Base-by-base conservation (phyloP, 2,797 vertebrate species). In the Gobio occitaniae region DNA sequence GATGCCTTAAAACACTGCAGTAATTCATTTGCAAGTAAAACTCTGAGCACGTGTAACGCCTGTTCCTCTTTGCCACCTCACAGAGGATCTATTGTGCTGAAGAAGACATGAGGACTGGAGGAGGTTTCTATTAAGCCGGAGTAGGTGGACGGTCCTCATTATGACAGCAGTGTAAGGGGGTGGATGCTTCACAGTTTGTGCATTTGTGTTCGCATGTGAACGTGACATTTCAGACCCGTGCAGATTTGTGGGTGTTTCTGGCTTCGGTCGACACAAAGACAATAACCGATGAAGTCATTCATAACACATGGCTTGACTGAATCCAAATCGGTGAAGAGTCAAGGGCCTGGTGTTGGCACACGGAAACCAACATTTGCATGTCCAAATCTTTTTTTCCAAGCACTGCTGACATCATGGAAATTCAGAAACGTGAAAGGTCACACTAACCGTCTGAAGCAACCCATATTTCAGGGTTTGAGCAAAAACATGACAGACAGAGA, bases 121-220 rank as follows among this genome's bases (percentile, higher is more conserved):
- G 76, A 63, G 77, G 77, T 65, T 47, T 65, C 59, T 19, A 32
- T 65, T 65, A 48, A 29, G 19, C 2, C 2, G 7, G 59, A 65
- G 77, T 48, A 78, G 77, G 76, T 65, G 76, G 77, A 78, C 38
- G 15, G 1, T 78, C 59, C 29, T 32, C 59, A 78, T 48, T 59
- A 78, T 78, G 41, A 44, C 54, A 61, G 72, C 54, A 61, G 36
- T 44, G 65, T 48, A 29, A 78, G 76, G 61, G 59, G 59, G 59
- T 0, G 59, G n/a, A 10, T 10, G 54, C 25, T 77, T 61, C 16
- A 61, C 75, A 77, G 36, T 77, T 61, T 61, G 12, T 3, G 29
- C 72, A 75, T 36, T 54, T 38, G 17, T 56, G 29, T 38, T 56
- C 32, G 3, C 41, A 65, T 47, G 41, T 32, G 59, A 47, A 13